A percentile compares a stretch with the other conserved stretches of the same genome.
phyloP scores from a whole-genome alignment of 1,140 invertebrate species.

The Drosophila sp. region DNA sequence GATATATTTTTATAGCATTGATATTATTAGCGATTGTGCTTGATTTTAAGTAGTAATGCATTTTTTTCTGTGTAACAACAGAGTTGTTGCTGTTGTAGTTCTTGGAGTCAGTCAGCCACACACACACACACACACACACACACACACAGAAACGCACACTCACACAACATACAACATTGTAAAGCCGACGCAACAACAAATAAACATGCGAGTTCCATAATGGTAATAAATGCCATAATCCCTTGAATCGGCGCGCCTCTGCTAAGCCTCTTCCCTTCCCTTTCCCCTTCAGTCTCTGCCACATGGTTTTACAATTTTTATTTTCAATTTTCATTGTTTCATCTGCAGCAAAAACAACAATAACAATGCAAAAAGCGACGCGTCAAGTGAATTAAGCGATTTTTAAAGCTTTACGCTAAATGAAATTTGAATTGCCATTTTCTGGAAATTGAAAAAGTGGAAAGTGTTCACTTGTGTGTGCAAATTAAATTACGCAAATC shows the following conservation, averaged over 20 bases:
- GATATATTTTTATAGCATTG: too few relatives aligned
- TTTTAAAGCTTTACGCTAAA: constrained; percentile 82
- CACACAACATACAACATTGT: constrained; percentile 27
- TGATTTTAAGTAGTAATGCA: too few relatives aligned
- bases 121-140: constrained; percentile 9
- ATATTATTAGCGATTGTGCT: too few relatives aligned
- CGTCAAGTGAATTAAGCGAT: constrained; percentile 82
- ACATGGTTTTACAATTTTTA: constrained; percentile 69
- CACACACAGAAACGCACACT: neutral
- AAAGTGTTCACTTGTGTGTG: constrained; percentile 74
- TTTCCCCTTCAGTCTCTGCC: neutral
- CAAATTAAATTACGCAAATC: constrained; percentile 81
- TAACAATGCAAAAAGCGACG: constrained; percentile 57
- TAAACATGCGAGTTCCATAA: constrained; percentile 61
- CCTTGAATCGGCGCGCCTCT: constrained; percentile 61
- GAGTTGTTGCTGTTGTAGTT: constrained; percentile 24
- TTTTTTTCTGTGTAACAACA: neutral
- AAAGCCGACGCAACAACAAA: constrained; percentile 45
- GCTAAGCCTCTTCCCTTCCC: constrained; percentile 14
- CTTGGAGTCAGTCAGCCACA: constrained; percentile 2
- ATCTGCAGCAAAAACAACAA: constrained; percentile 59
- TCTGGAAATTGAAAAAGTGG: constrained; percentile 12
- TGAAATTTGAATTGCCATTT: constrained; percentile 76
- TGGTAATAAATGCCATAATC: constrained; percentile 81
- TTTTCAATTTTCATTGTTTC: constrained; percentile 80